phyloP scores from a whole-genome alignment of 2,888 invertebrate genomes.

The Baccha elongata region DNA sequence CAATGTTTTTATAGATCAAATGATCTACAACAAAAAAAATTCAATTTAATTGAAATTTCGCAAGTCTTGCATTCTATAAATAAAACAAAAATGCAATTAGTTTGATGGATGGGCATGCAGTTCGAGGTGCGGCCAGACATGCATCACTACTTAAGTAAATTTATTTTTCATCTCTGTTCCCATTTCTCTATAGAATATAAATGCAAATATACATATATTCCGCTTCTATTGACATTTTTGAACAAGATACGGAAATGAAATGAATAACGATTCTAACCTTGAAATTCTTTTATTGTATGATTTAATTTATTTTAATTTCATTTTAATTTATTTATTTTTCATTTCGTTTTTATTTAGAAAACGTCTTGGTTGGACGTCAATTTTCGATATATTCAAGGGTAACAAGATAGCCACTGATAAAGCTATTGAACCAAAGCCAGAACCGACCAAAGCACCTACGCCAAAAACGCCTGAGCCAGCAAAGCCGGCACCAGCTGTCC shows the following conservation, averaged over 20 bases:
- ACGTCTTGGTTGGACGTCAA: slow-evolving; percentile 81
- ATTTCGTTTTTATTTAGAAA: slow-evolving; percentile 78
- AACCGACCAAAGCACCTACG: slow-evolving; percentile 61
- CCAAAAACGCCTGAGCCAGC: slow-evolving; percentile 68
- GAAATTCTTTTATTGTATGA: neutral
- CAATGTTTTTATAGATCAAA: neutral
- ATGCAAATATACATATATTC: neutral
- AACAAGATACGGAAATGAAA: neutral
- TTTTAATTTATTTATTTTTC: neutral
- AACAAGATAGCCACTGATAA: slow-evolving; percentile 77
- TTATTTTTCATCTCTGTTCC: slow-evolving; percentile 6
- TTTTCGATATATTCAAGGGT: slow-evolving; percentile 79
- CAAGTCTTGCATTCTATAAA: slow-evolving; percentile 40
- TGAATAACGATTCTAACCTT: slow-evolving; percentile 13
- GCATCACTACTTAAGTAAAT: slow-evolving; percentile 57
- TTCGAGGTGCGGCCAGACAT: slow-evolving; percentile 59
- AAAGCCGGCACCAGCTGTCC: slow-evolving; percentile 36
- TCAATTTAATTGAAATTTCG: slow-evolving; percentile 26
- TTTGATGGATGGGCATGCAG: slow-evolving; percentile 58
- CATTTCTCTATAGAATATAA: neutral
- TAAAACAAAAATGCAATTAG: slow-evolving; percentile 34
- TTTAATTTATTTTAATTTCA: neutral
- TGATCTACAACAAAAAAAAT: neutral
- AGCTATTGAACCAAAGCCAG: slow-evolving; percentile 76
- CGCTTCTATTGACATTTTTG: neutral